Base-by-base conservation (phyloP, 2,113 vertebrate species). In the Hippocampus abdominalis region DNA sequence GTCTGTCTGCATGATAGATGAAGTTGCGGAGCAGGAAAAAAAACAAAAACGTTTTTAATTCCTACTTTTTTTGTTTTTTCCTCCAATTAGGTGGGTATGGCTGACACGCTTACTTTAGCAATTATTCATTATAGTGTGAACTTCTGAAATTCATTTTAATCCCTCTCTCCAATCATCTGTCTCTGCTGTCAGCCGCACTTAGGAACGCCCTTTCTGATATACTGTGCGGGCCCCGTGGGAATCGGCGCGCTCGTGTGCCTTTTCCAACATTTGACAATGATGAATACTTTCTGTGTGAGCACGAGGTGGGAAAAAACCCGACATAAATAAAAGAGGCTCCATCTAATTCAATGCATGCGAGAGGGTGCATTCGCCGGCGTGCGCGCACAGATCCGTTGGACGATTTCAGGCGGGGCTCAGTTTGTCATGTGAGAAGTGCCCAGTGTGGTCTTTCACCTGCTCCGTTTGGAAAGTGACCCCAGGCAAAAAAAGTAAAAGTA, bases 141-240 rank as follows among this genome's bases (percentile, higher is more conserved):
- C 77, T 87, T 78, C 60, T 59, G 57, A 84, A 84, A 82, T 75
- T 73, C 67, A 85, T 87, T 88, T 87, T 81, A 72, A 75, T 81
- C 74, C 65, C 70, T 78, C 72, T 65, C 72, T 80, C 79, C 81
- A 66, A 64, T 85, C 81, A 84, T 86, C 81, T 74, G 81, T 88
- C 88, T 81, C 44, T 79, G 27, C 81, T 87, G 87, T 84, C 85
- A 85, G 73, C 82, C 82, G 75, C 80, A 73, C 71, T 88, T 82
- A 84, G 60, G 6, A 36, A 76, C 61, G 77, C 82, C 80, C 82
- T 67, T 72, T 73, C 85, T 81, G 84, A 81, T 86, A 80, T 79
- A 81, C 69, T 82, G 66, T 61, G 70, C 68, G 39, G 53, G 20
- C 69, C 74, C 80, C 1, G 27, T 20, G 73, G 70, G 76, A 71